Conservation (phyloP, 2,888 invertebrate genomes). For the Sarcophaga caerulescens region DNA sequence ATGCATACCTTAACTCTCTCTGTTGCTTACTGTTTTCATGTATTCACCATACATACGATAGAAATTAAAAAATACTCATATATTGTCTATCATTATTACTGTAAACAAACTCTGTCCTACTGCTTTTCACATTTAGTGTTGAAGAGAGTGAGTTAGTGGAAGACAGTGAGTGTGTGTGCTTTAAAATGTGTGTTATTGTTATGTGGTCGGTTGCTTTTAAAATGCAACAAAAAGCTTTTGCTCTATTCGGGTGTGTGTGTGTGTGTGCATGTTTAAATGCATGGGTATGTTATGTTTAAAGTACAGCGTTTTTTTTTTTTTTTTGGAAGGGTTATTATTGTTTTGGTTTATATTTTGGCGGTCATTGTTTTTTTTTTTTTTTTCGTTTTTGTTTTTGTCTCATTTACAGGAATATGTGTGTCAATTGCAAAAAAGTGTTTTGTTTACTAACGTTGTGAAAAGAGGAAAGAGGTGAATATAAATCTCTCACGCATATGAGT, state of each 20-base stretch:
- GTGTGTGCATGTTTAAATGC: neutral
- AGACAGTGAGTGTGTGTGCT: neutral
- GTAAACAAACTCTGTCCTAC: no score
- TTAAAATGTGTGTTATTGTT: slow-evolving; percentile 61
- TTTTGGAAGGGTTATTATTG: neutral
- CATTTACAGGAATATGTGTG: slow-evolving; percentile 60
- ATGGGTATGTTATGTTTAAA: neutral
- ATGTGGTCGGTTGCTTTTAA: slow-evolving; percentile 53
- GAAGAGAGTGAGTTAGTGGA: neutral
- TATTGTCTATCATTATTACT: slow-evolving; percentile 59
- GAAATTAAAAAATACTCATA: neutral
- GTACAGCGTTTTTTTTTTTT: neutral
- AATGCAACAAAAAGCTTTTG: slow-evolving; percentile 65
- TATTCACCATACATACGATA: slow-evolving; percentile 8
- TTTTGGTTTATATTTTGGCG: slow-evolving; percentile 69
- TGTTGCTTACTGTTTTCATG: neutral
- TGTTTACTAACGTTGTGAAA: neutral
- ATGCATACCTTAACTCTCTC: neutral
- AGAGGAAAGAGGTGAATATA: neutral
- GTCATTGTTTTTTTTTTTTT: slow-evolving; percentile 65
- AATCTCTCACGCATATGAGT: slow-evolving; percentile 61
- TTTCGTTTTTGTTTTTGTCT: neutral
- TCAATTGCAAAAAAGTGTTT: slow-evolving; percentile 70
- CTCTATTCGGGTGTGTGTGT: slow-evolving; percentile 21
- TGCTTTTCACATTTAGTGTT: no score